Evolutionary conservation across 2,888 invertebrate genomes (phyloP), one percentile per base, ranked within the genome.

Genomic region (Drosophila anceps): DNA sequence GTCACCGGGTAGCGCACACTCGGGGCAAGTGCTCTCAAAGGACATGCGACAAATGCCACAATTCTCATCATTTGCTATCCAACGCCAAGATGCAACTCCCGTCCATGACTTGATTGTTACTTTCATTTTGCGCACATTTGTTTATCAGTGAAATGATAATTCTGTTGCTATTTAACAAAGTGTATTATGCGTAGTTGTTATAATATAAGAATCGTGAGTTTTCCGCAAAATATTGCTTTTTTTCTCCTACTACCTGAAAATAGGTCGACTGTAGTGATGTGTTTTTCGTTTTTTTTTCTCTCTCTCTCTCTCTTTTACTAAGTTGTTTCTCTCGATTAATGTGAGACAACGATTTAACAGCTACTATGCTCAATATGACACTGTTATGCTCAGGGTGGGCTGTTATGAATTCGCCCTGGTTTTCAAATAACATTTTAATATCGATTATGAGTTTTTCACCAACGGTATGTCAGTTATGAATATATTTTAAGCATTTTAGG

Each of bases 1-100:
- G 94, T 99, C 99, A 58, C 99, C 99, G 27, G 99, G 99, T 77
- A 98, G 94, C 93, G 98, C 98, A 94, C 99, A 99, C 93, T 99
- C 99, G 2, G 98, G 98, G 92, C 99, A 99, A 92, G 98, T 98
- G 87, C 97, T 98, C 93, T 99, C 99, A 94, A 99, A 99, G 55
- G 99, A 97, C 97, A 99, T 98, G 74, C 99, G 96, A 94, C 99
- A 99, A 92, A 99, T 99, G 69, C 99, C 99, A 92, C 98, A 98
- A 92, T 98, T 99, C 93, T 99, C 99, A 94, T 99, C 99, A 93
- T 99, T 99, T 29, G 99, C 99, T 81, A 98, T 96, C 99, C 99
- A 99, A 92, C 97, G 96, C 99, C 99, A 99, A 92, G 98, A 97
- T 84, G 99, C 99, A 73, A 99, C 98, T 79, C 98, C 98, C 81